Evolutionary conservation across 1,140 invertebrate genomes (phyloP).

Genomic region (Drosophila setifemur): DNA sequence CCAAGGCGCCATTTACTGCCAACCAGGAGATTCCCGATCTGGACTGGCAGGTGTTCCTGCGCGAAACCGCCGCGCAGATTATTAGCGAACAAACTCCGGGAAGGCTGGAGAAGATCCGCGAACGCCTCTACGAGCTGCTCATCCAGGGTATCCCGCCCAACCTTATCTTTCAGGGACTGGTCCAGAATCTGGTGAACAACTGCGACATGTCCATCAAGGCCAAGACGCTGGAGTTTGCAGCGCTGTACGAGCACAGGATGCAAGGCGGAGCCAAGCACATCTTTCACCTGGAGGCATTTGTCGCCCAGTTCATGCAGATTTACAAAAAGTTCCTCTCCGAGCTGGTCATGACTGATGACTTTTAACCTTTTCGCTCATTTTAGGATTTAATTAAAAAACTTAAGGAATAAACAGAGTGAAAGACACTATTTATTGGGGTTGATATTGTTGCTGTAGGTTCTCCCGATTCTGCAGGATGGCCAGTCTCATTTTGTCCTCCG

Average conservation of each 20-base stretch:
- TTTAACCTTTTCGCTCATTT: slow-evolving; percentile 30
- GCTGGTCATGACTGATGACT: slow-evolving; percentile 83
- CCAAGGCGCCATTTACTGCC: slow-evolving; percentile 93
- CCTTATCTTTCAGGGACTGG: slow-evolving; percentile 94
- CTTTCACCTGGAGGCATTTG: slow-evolving; percentile 98
- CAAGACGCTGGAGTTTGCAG: slow-evolving; percentile 92
- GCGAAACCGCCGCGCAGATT: slow-evolving; percentile 94
- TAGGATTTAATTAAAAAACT: slow-evolving; percentile 8
- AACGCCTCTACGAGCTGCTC: slow-evolving; percentile 95
- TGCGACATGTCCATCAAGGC: slow-evolving; percentile 95
- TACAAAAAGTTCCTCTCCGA: slow-evolving; percentile 94
- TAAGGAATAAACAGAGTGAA: slow-evolving; percentile 22
- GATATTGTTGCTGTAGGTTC: slow-evolving; percentile 36
- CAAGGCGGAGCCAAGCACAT: slow-evolving; percentile 96
- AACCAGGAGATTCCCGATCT: slow-evolving; percentile 93
- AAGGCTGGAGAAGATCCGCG: slow-evolving; percentile 92
- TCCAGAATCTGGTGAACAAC: slow-evolving; percentile 93
- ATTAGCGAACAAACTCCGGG: slow-evolving; percentile 93
- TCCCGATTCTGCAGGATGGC: slow-evolving; percentile 53
- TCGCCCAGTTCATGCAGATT: slow-evolving; percentile 97
- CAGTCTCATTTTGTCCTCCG: slow-evolving; percentile 84
- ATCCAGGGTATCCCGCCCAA: slow-evolving; percentile 97
- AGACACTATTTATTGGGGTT: neutral
- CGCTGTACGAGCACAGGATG: slow-evolving; percentile 95
- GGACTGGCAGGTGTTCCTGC: slow-evolving; percentile 96